Conservation (phyloP, 2,113 vertebrate genomes). For the Potamarius usumacintae region DNA sequence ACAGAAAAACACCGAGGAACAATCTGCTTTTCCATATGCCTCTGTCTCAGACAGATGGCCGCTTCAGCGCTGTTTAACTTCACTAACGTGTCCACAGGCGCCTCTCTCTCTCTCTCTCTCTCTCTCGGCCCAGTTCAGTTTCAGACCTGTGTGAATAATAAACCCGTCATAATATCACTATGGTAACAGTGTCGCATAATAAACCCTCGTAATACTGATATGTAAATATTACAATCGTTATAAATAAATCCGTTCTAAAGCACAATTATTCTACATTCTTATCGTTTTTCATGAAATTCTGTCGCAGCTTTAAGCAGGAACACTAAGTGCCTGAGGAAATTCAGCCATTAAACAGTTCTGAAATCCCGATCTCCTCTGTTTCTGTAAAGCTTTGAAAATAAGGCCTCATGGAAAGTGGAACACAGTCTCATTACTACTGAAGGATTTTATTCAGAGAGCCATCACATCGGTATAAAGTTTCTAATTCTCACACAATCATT, state of each 20-base stretch:
- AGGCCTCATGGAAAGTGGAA: neutral
- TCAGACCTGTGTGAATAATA: neutral
- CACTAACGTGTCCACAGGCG: neutral
- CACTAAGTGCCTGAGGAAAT: neutral
- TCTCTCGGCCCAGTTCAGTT: neutral
- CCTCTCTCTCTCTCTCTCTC: neutral
- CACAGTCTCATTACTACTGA: neutral
- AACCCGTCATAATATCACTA: neutral
- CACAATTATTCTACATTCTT: neutral
- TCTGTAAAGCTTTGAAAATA: neutral
- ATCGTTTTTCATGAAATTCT: neutral
- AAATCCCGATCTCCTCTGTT: neutral
- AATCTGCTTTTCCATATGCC: slow-evolving; percentile 17
- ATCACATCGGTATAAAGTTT: neutral
- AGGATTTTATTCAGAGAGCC: neutral
- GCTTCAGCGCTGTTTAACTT: neutral
- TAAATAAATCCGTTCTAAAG: neutral
- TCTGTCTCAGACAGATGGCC: slow-evolving; percentile 5
- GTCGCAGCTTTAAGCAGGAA: neutral
- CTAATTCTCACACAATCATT: neutral
- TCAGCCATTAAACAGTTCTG: neutral
- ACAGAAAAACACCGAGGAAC: neutral
- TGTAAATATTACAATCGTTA: too few relatives aligned
- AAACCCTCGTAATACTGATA: neutral
- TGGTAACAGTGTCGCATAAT: neutral